Base-by-base conservation (phyloP, 2,888 invertebrate genomes). In the Cheilosia variabilis region DNA sequence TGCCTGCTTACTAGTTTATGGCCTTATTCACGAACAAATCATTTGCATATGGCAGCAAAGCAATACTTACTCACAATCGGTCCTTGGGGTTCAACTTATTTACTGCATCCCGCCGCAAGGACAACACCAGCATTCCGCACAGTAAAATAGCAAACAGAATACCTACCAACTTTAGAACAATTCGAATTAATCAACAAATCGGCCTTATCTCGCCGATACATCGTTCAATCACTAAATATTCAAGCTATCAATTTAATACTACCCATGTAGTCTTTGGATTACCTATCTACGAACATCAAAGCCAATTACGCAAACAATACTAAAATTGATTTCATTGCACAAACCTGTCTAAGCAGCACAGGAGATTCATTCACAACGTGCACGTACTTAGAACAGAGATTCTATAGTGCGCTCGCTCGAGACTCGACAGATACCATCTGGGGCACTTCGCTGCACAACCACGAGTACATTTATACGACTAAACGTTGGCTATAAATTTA, bases 221-320 rank as follows among this genome's bases (percentile, higher is more conserved):
- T 57, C 43, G n/a, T 37, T 52, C 58, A 41, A 41, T 76, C 58
- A 27, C 17, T 71, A 52, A 52, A 53, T 27, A 73, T 75, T 63
- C 68, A 55, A 75, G 31, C 31, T 27, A 57, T 55, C 34, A 60
- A 52, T 15, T 13, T 24, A 50, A 65, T 58, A n/a, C 34, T 10
- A 24, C 31, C 19, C 4, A 0, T 41, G n/a, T 55, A 31, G 10
- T n/a, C 19, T 41, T 63, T 41, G 27, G 34, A 53, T 62, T 22
- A 60, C 45, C 4, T 19, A 17, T 75, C n/a, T 47, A 50, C 60
- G 15, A 76, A 60, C 77, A 72, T 82, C 53, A 82, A 10, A 72
- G 55, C 57, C 82, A 78, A 78, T 83, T 83, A 82, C 72, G 72
- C 71, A 65, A 77, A 82, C 81, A 50, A 63, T 47, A 47, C 77